Conservation (phyloP, 1,140 invertebrate species). For the Pseudachorutes palmiensis region DNA sequence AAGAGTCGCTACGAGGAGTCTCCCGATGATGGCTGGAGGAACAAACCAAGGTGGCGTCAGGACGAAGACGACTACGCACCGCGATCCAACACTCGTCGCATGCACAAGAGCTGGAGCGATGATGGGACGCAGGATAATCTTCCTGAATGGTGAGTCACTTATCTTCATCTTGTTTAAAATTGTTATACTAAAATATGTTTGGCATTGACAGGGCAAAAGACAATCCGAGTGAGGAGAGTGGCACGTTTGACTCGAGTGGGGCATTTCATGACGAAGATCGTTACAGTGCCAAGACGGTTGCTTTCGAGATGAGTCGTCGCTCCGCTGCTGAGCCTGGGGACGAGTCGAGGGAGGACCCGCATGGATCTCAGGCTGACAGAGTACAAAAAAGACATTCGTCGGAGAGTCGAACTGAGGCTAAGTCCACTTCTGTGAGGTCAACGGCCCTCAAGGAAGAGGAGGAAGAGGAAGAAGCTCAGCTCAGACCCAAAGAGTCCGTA, state of each 20-base stretch:
- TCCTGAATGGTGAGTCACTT: constrained; percentile 55
- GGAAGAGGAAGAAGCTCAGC: constrained; percentile 21
- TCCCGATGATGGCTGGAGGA: constrained; percentile 38
- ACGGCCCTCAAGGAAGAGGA: constrained; percentile 26
- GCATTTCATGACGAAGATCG: constrained; percentile 61
- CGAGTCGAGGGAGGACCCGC: constrained; percentile 30
- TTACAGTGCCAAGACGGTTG: constrained; percentile 53
- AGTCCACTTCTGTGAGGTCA: constrained; percentile 24
- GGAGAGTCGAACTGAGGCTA: constrained; percentile 28
- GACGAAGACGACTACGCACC: constrained; percentile 50
- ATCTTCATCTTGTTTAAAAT: background rate
- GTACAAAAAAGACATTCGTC: constrained; percentile 37
- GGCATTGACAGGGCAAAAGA: constrained; percentile 54
- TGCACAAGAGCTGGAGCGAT: constrained; percentile 57
- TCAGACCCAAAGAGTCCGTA: background rate
- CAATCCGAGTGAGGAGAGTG: constrained; percentile 64
- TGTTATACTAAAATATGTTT: background rate
- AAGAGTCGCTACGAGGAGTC: constrained; percentile 39
- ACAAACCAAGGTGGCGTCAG: constrained; percentile 50
- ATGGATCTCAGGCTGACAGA: constrained; percentile 39
- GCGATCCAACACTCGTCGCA: constrained; percentile 52
- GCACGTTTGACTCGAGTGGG: constrained; percentile 75
- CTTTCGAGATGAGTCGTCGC: constrained; percentile 15
- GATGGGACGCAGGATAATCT: constrained; percentile 55
- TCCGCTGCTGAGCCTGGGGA: constrained; percentile 12